Conservation (phyloP, 2,797 vertebrate species). For the Pseudochromis fuscus region DNA sequence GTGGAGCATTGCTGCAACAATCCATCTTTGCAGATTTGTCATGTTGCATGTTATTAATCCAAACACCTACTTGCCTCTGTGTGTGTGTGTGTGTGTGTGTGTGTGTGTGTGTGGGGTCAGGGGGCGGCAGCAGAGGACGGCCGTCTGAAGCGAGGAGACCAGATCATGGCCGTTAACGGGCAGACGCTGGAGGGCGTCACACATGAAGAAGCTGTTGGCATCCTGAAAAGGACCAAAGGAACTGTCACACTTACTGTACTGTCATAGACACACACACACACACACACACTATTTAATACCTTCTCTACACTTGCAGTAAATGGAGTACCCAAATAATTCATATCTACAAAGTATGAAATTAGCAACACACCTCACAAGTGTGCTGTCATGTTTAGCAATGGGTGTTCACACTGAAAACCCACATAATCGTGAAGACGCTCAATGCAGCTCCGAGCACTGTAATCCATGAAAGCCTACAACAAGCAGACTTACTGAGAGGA, state of each 20-base stretch:
- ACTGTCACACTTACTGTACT: constrained; percentile 93
- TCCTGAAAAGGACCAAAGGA: constrained; percentile 97
- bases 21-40: not conserved
- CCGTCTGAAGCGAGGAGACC: constrained; percentile 95
- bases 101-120: too few relatives aligned
- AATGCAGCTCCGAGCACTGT: constrained; percentile 70
- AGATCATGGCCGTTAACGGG: constrained; percentile 96
- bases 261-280: constrained; percentile 82
- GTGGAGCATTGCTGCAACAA: not conserved
- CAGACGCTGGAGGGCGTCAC: constrained; percentile 96
- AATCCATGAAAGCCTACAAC: constrained; percentile 35
- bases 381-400: not conserved
- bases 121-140: constrained; percentile 97
- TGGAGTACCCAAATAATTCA: constrained; percentile 2
- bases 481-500: constrained; percentile 19
- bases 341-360: not conserved
- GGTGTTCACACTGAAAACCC: not conserved
- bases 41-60: not conserved
- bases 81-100: too few relatives aligned
- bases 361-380: not conserved
- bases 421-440: constrained; percentile 39
- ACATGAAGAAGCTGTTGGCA: constrained; percentile 96
- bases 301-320: constrained; percentile 5
- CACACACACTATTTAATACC: not conserved
- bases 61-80: not conserved